Base-by-base conservation (phyloP, 2,888 invertebrate species). In the Rhaphigaster nebulosa region DNA sequence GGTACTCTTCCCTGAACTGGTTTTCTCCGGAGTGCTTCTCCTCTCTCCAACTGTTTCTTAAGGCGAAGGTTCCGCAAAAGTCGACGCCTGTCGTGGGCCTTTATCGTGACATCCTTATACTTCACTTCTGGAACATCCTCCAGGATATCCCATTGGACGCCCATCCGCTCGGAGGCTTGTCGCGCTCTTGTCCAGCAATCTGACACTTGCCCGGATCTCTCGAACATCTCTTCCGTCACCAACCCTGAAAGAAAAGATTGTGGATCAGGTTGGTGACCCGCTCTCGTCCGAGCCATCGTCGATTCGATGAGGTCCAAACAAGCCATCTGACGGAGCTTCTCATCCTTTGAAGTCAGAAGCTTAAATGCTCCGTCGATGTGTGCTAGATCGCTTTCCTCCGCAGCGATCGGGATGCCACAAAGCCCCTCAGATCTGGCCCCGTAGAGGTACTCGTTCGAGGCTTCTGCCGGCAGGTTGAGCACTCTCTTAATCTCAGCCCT, bases 141-240 rank as follows among this genome's bases (percentile, higher is more conserved):
- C 8, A 41, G 38, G 45, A 70, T 84, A 26, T 29, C 20, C 88
- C 89, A 89, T 52, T 41, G 38, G 45, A 90, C 41, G 18, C 65
- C 70, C 45, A 90, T 29, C 29, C 70, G 80, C 23, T 41, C 12
- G 52, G 90, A 88, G 12, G 91, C 89, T 15, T 23, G 34, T 38
- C 90, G 76, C 8, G 20, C 76, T 34, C 41, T 76, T 15, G 91
- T 50, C 90, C 88, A 87, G 70, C 13, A 50, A 52, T 54, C 20
- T 20, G 54, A 23, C 20, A 54, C 54, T 23, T 54, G 54, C 3
- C 23, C 20, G 54, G 54, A 54, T 6, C 23, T 23, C 54, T 52
- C 18, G 1, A 13, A 15, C 18, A n/a, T 89, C 95, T 15, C 54
- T 34, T 29, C 54, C 38, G 34, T 29, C 18, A 52, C 52, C n/a